Conservation (phyloP, 2,888 invertebrate species). For the Drosophila histrio region DNA sequence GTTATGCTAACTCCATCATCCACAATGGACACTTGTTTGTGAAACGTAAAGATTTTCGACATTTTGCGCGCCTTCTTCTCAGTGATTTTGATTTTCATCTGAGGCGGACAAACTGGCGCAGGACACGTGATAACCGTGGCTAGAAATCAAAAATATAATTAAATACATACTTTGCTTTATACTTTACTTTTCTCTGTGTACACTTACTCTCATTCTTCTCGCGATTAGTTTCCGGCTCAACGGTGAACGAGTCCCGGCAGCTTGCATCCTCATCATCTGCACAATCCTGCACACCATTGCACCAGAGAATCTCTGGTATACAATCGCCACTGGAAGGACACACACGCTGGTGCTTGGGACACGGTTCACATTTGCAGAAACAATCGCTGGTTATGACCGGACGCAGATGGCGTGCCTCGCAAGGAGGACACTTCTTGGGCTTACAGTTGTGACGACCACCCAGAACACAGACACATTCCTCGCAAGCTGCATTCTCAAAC, state of each 20-base stretch:
- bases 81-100: slow-evolving; percentile 85
- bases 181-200: no score
- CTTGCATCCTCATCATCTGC: slow-evolving; percentile 91
- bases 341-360: slow-evolving; percentile 87
- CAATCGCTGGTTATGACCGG: slow-evolving; percentile 89
- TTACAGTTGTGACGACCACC: slow-evolving; percentile 90
- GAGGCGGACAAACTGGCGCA: slow-evolving; percentile 85
- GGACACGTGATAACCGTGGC: slow-evolving; percentile 83
- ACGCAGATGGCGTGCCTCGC: slow-evolving; percentile 85
- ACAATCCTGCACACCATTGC: slow-evolving; percentile 92
- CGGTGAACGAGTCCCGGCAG: slow-evolving; percentile 84
- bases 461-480: slow-evolving; percentile 91
- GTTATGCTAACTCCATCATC: slow-evolving; percentile 77
- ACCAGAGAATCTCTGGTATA: slow-evolving; percentile 89
- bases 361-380: slow-evolving; percentile 90
- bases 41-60: slow-evolving; percentile 85
- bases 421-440: slow-evolving; percentile 88
- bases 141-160: background rate
- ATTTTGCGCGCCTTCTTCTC: slow-evolving; percentile 82
- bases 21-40: slow-evolving; percentile 76
- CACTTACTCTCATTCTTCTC: slow-evolving; percentile 74
- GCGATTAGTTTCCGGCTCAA: slow-evolving; percentile 67
- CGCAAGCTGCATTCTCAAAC: slow-evolving; percentile 90
- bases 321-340: slow-evolving; percentile 91
- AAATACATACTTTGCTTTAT: no score